Conservation (phyloP, 2,113 vertebrate species). For the Camelus bactrianus region DNA sequence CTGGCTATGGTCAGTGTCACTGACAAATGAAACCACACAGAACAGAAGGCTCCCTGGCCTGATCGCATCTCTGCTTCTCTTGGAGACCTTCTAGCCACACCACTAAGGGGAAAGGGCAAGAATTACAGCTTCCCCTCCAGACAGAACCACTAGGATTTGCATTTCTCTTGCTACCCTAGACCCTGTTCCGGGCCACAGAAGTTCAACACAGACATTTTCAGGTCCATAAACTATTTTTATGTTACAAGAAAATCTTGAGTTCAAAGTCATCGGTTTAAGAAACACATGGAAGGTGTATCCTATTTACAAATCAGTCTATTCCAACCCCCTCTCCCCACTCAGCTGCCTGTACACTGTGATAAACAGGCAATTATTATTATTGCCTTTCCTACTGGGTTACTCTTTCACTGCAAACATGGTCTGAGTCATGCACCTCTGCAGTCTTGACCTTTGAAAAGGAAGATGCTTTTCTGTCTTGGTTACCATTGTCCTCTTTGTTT, state of each 20-base stretch:
- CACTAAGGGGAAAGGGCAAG: not conserved
- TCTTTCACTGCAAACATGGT: not conserved
- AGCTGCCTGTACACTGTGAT: not conserved
- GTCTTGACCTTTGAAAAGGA: not conserved
- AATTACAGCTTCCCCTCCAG: not conserved
- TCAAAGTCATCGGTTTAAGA: not conserved
- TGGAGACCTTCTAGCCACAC: not conserved
- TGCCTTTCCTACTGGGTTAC: not conserved
- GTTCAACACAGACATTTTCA: not conserved
- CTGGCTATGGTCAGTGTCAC: conserved; percentile 55
- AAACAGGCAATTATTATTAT: rapidly evolving
- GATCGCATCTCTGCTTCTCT: not conserved
- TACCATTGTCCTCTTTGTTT: not conserved
- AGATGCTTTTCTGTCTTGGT: not conserved
- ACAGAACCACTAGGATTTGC: not conserved
- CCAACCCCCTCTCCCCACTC: not conserved
- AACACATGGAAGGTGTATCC: not conserved
- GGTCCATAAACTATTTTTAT: not conserved
- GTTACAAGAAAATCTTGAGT: not conserved
- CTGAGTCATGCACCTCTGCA: not conserved
- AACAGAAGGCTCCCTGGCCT: conserved; percentile 30
- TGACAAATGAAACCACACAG: conserved; percentile 30
- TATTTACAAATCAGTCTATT: not conserved
- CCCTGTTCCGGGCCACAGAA: not conserved
- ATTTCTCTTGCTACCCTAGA: not conserved